A percentile compares a stretch with the other conserved stretches of the same genome.
These are phyloP conservation scores for Daktulosphaira vitifoliae DNA, from an alignment of 1,140 invertebrate species.

Conservation along the genomic window DNA sequence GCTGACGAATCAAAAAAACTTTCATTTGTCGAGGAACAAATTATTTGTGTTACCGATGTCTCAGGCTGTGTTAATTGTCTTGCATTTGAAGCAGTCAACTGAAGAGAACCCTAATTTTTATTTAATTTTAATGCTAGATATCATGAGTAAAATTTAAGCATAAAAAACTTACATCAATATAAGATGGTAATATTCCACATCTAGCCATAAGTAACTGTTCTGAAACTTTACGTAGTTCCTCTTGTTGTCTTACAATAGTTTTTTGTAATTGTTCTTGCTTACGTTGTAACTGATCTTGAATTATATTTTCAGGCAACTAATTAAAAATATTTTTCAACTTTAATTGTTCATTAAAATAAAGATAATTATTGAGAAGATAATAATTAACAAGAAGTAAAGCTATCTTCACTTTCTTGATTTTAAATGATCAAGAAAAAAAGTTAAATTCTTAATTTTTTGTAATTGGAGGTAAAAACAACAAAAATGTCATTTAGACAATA, in stretches of 20 bases:
- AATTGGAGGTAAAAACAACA: too few species aligned
- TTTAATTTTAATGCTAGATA: too few species aligned
- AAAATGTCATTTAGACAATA: too few species aligned
- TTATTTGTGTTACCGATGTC: background rate
- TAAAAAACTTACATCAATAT: conserved; percentile 48
- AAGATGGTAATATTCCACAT: conserved; percentile 61
- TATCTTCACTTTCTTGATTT: background rate
- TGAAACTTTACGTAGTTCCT: conserved; percentile 70
- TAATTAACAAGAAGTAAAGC: background rate
- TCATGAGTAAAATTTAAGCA: too few species aligned
- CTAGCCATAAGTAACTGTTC: conserved; percentile 76
- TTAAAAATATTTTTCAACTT: too few species aligned
- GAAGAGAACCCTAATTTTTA: conserved; percentile 2
- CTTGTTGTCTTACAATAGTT: conserved; percentile 74
- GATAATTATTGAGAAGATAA: background rate
- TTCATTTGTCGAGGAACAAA: background rate
- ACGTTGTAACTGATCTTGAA: conserved; percentile 62
- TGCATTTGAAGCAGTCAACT: background rate
- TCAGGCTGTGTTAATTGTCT: conserved; percentile 6
- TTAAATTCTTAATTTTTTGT: background rate
- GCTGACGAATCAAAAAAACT: background rate
- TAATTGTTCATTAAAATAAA: background rate
- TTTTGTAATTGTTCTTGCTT: conserved; percentile 78
- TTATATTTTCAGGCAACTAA: conserved; percentile 12
- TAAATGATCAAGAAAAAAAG: background rate